Evolutionary conservation across 2,113 vertebrate genomes (phyloP).

Genomic region (Neodontobutis hainanensis): DNA sequence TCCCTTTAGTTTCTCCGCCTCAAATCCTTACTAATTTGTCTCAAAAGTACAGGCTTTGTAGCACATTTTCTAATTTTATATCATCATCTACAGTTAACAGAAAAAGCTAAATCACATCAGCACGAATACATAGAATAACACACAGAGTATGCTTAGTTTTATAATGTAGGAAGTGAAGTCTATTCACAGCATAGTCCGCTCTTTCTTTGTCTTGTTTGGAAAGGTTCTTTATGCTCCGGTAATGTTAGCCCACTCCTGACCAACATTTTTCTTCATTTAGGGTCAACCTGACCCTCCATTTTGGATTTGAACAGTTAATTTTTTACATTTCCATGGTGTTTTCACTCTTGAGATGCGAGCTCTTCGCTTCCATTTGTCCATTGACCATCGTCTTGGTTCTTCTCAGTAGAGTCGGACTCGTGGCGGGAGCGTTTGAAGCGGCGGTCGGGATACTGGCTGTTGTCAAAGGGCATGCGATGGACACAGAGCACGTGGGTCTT

Average conservation of each 20-base stretch:
- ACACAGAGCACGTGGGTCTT: constrained; percentile 96
- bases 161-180: not conserved
- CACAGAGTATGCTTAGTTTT: constrained; percentile 26
- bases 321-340: too few species aligned
- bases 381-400: constrained; percentile 75
- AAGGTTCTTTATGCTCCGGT: not conserved
- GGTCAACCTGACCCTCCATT: not conserved
- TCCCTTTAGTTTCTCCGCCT: constrained; percentile 56
- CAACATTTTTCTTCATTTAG: not conserved
- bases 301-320: not conserved
- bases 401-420: constrained; percentile 77
- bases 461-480: constrained; percentile 97
- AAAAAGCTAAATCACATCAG: constrained; percentile 19
- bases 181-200: constrained; percentile 4
- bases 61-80: not conserved
- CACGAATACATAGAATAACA: constrained; percentile 30
- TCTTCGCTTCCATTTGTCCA: constrained; percentile 7
- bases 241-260: not conserved
- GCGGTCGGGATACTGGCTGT: constrained; percentile 93
- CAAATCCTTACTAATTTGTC: constrained; percentile 42
- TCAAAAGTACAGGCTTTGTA: constrained; percentile 25
- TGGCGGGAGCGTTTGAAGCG: constrained; percentile 91
- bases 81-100: constrained; percentile 2
- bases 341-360: constrained; percentile 16
- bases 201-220: not conserved